Evolutionary conservation across 2,113 vertebrate species (phyloP), one percentile per base, ranked within the genome.

Genomic region (Chrysochloris asiatica): DNA sequence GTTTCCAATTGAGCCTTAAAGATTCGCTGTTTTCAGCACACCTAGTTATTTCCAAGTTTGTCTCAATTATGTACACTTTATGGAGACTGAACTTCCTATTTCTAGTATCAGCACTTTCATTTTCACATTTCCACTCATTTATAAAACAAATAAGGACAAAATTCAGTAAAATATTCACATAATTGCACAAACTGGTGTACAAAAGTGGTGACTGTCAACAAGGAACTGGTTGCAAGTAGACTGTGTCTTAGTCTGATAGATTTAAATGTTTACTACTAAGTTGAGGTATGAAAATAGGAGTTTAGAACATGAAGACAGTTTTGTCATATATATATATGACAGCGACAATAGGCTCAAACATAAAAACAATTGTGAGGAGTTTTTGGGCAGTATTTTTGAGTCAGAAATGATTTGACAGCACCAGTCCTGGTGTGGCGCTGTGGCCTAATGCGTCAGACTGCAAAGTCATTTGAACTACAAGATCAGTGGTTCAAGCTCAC

Each of bases 41-140:
- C 79, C 45, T 80, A 73, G 79, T 79, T 67, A 67, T 88, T 94
- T 96, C 79, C 88, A 92, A 63, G 56, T 90, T 83, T 83, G 59
- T 76, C 47, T 47, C 83, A 79, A 80, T 90, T 80, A 80, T 21
- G 41, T 93, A 67, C 67, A 47, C 54, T 93, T 91, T 72, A 67
- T 87, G 52, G 91, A 52, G 80, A 72, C 45, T 88, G 43, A 67
- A 30, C 73, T 86, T 88, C 67, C 12, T 77, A 24, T 84, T 67
- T n/a, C 54, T 84, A 43, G 54, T 54, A 93, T 91, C 50, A 80
- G 22, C 72, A 79, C 26, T 88, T 96, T 71, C 56, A 89, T 79
- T 73, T 93, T 81, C 72, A 89, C 33, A 63, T 67, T 94, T 54
- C 41, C n/a, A 83, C 38, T 93, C 56, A 4, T 72, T 92, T 83